Evolutionary conservation across 2,113 vertebrate species (phyloP).

Genomic region (Leuciscus idus): DNA sequence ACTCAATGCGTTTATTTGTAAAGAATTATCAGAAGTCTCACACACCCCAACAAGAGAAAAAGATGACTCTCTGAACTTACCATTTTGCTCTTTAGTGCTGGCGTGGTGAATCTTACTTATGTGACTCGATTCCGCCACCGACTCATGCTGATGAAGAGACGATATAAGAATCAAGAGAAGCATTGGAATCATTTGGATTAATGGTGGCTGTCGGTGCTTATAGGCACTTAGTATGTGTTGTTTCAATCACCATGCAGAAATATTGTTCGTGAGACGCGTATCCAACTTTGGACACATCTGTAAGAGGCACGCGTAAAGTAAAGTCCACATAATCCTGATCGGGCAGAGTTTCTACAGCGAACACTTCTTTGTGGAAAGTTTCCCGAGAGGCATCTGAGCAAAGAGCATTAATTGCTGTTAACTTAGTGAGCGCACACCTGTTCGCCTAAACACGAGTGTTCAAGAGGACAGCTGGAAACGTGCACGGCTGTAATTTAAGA

Average conservation of each 20-base stretch:
- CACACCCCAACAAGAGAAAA: background rate
- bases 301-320: conserved; percentile 79
- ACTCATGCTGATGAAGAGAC: conserved; percentile 85
- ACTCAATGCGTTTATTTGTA: conserved; percentile 5
- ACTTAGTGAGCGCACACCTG: conserved; percentile 81
- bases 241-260: conserved; percentile 82
- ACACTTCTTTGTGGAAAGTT: conserved; percentile 59
- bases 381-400: conserved; percentile 66
- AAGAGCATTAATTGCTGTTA: conserved; percentile 19
- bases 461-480: background rate
- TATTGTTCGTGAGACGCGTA: conserved; percentile 79
- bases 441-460: conserved; percentile 62
- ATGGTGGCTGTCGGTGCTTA: conserved; percentile 68
- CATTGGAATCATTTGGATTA: conserved; percentile 96
- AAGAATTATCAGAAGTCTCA: background rate
- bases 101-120: conserved; percentile 86
- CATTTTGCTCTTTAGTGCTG: conserved; percentile 91
- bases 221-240: conserved; percentile 73
- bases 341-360: conserved; percentile 52
- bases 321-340: conserved; percentile 93
- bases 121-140: conserved; percentile 86
- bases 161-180: conserved; percentile 88
- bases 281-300: conserved; percentile 84
- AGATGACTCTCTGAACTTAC: conserved; percentile 73
- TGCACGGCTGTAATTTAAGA: background rate